phyloP scores from a whole-genome alignment of 2,888 invertebrate genomes.

The Uropetala carovei region DNA sequence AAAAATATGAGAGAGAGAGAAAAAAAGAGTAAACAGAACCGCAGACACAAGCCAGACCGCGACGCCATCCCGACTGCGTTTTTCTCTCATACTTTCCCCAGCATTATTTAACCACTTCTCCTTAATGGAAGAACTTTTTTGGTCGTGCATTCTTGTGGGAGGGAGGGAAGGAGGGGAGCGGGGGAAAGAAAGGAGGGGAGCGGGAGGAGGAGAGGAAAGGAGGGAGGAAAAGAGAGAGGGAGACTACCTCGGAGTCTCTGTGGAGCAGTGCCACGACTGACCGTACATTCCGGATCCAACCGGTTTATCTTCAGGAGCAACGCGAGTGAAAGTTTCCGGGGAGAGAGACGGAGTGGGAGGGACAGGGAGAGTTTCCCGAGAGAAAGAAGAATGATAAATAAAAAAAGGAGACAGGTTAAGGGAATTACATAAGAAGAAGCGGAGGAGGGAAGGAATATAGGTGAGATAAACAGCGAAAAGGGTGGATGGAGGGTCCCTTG shows the following conservation, averaged over 20 bases:
- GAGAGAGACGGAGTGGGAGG: neutral
- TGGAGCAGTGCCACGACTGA: too few species aligned
- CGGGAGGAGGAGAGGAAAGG: neutral
- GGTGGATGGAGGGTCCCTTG: too few species aligned
- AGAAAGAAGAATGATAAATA: too few species aligned
- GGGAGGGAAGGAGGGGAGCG: neutral
- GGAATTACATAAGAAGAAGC: too few species aligned
- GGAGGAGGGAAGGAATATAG: too few species aligned
- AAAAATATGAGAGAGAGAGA: neutral
- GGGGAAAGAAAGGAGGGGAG: too few species aligned
- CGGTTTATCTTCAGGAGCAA: neutral
- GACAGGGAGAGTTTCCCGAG: too few species aligned
- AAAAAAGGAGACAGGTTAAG: too few species aligned
- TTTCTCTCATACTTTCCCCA: neutral
- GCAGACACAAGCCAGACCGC: neutral
- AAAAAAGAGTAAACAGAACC: neutral
- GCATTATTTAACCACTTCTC: neutral
- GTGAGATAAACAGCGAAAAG: too few species aligned
- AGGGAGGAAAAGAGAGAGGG: neutral
- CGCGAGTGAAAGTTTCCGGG: neutral
- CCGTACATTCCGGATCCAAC: neutral
- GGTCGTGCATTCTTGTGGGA: neutral
- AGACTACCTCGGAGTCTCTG: neutral
- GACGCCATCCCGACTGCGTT: neutral
- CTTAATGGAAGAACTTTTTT: neutral